Evolutionary conservation across 1,140 invertebrate species (phyloP), one percentile per base, ranked within the genome.

Genomic region (Potamilus streckersoni): DNA sequence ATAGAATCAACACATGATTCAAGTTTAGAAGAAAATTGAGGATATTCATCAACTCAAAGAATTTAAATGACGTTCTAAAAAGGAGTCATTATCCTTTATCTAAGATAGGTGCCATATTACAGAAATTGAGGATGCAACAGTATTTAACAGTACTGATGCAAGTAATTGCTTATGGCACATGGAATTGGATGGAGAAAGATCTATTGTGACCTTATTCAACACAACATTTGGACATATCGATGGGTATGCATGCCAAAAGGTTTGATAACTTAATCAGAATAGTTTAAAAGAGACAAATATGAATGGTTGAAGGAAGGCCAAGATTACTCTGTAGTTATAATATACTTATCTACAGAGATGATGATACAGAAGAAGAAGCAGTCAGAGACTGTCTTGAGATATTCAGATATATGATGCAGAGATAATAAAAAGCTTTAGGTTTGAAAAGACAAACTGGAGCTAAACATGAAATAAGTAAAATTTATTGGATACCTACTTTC

Each of bases 261-360:
- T 6, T 78, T 81, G 20, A 71, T 63, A 12, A 78, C 69, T 5
- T 70, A 72, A 17, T 90, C 89, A 38, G 89, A 87, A 27, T 91
- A 90, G 38, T 91, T 90, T 78, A 89, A 90, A 76, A 78, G 82
- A 84, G 8, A 91, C 91, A 73, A 85, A 90, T 23, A 69, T 31
- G 69, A 84, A 5, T 87, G 31, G 70, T 91, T 23, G 14, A 74
- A 27, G 86, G 83, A 77, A 71, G 82, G 19, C 17, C 57, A 1
- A 71, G 74, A 62, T 71, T 23, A 23, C 23, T 76, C 15, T 64
- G 69, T 56, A 73, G 84, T 69, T 89, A 91, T 81, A 89, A 91
- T 73, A 82, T 83, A 69, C 65, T 82, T 3, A 69, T 84, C 2
- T 72, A 69, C 27, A 80, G 74, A 0, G 23, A 20, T 3, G 27